A percentile compares a stretch with the other conserved stretches of the same genome.
These are phyloP conservation scores for Zeus faber DNA, from an alignment of 2,113 vertebrate species.

Conservation along the genomic window DNA sequence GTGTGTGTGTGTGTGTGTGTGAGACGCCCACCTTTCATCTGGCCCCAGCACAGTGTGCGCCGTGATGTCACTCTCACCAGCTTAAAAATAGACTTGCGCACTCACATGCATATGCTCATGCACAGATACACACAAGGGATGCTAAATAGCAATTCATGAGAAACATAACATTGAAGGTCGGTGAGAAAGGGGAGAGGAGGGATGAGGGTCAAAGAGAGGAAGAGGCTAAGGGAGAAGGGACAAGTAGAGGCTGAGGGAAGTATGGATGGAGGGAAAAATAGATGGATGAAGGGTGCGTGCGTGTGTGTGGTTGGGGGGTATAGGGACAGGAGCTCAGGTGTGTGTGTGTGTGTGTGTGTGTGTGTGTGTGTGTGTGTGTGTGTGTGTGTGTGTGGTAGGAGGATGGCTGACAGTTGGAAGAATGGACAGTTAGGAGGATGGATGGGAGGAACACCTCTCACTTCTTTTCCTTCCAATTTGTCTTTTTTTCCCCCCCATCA, in stretches of 20 bases:
- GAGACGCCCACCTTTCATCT: slow-evolving; percentile 73
- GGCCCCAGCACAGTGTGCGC: slow-evolving; percentile 57
- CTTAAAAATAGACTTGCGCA: slow-evolving; percentile 70
- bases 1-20: slow-evolving; percentile 18
- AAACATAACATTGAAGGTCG: too few relatives aligned
- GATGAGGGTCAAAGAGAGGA: too few relatives aligned
- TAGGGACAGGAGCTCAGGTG: slow-evolving; percentile 34
- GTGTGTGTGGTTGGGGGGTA: slow-evolving; percentile 33
- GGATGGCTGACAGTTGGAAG: too few relatives aligned
- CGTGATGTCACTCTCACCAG: slow-evolving; percentile 69
- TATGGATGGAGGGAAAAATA: not conserved
- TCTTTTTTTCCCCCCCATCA: too few relatives aligned
- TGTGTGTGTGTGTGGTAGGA: not conserved
- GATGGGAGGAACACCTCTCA: too few relatives aligned
- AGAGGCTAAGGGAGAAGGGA: too few relatives aligned
- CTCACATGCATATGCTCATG: slow-evolving; percentile 16
- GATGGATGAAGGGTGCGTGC: slow-evolving; percentile 1
- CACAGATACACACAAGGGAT: too few relatives aligned
- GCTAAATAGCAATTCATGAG: not conserved
- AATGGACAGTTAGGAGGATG: too few relatives aligned
- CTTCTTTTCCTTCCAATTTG: too few relatives aligned
- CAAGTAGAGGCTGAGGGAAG: too few relatives aligned
- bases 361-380: not conserved
- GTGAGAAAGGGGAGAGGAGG: too few relatives aligned
- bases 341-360: not conserved